Base-by-base conservation (phyloP, 2,888 invertebrate genomes). In the Lypha dubia region DNA sequence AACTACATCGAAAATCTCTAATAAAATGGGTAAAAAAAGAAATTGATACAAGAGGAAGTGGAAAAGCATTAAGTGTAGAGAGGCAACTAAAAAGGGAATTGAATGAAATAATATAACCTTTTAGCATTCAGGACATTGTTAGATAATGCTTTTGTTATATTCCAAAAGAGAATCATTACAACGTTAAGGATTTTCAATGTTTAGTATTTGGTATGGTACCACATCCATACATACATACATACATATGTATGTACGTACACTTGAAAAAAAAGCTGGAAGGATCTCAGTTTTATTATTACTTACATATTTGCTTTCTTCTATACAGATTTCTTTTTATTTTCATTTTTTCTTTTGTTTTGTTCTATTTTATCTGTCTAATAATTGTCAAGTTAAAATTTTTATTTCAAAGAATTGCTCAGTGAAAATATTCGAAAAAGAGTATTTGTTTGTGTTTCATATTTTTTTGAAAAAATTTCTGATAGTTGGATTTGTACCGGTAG, bases 101-200 rank as follows among this genome's bases (percentile, higher is more conserved):
- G 63, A 76, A 77, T 76, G 76, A 77, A 81, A 84, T 84, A 84
- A 79, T 79, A 73, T 81, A 81, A 81, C 84, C 81, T 84, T 84
- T 84, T 81, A 84, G 74, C 63, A 81, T 77, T 84, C 77, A 84
- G 77, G 70, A 77, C 73, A 79, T 81, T 81, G 77, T 81, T 63
- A 79, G 68, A 77, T 81, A 84, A 81, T 77, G 68, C 65, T 84
- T n/a, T 84, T 77, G 80, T 81, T 74, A 74, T 84, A 70, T 79
- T 81, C 73, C 77, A 70, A 70, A 84, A 79, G 77, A 77, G 81
- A 81, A 81, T 74, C 84, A 81, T 81, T 81, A 81, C 70, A 74
- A 51, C 51, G 63, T 56, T 70, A 73, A 74, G 74, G 63, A 58
- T 70, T 70, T 75, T 58, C 13, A n/a, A n/a, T 58, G n/a, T 82